Percentiles rank a stretch among this genome's conserved stretches.
phyloP scores from a whole-genome alignment of 2,888 invertebrate genomes.

The Petrophora chlorosata region DNA sequence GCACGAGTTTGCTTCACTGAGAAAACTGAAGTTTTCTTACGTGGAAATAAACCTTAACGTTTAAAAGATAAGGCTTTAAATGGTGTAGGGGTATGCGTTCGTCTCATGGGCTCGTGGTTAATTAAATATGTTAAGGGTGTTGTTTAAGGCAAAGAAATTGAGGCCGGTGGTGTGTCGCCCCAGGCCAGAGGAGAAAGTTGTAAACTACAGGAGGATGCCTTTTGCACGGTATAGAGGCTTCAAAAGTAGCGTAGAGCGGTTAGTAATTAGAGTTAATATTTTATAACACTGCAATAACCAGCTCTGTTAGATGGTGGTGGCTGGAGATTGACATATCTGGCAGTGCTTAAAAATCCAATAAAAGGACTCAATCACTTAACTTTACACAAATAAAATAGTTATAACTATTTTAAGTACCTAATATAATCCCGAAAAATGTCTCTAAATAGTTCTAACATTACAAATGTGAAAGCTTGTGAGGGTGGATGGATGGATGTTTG shows the following conservation, averaged over 20 bases:
- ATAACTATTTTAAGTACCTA: too few species aligned
- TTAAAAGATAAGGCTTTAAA: constrained; percentile 14
- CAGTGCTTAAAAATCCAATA: too few species aligned
- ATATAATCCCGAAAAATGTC: too few species aligned
- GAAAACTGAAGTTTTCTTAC: not conserved
- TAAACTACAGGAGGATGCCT: constrained; percentile 20
- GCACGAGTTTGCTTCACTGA: constrained; percentile 21
- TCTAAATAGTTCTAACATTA: too few species aligned
- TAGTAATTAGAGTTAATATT: too few species aligned
- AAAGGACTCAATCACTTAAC: too few species aligned
- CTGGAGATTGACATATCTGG: too few species aligned
- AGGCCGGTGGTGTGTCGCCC: constrained; percentile 40
- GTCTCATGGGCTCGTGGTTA: constrained; percentile 46
- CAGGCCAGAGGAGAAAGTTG: constrained; percentile 33
- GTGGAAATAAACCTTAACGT: constrained; percentile 7
- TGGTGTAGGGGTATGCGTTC: constrained; percentile 5
- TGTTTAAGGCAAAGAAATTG: constrained; percentile 64
- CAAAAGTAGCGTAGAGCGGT: not conserved
- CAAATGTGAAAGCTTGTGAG: too few species aligned
- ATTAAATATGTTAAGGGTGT: constrained; percentile 70
- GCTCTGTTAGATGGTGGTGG: too few species aligned
- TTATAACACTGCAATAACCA: too few species aligned
- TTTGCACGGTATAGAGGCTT: constrained; percentile 15
- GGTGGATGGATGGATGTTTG: too few species aligned
- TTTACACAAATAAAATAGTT: too few species aligned